Percentiles rank a stretch among this genome's conserved stretches.
These are phyloP conservation scores for Petrocephalus schoutedeni DNA, from an alignment of 2,797 vertebrate species.

Conservation along the genomic window DNA sequence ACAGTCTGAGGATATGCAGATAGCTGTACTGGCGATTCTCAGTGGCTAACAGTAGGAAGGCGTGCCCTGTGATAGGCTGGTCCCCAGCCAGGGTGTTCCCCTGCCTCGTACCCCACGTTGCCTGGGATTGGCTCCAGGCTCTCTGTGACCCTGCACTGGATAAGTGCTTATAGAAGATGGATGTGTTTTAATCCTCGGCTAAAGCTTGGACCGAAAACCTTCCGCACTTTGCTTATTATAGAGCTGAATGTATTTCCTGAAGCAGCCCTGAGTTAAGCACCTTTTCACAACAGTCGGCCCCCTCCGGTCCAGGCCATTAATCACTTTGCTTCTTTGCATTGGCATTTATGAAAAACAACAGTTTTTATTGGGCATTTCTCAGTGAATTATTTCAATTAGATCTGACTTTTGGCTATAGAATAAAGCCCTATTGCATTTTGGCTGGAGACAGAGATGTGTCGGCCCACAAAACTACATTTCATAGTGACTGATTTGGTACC, in stretches of 20 bases:
- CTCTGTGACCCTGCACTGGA: background rate
- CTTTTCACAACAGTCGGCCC: background rate
- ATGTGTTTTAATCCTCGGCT: background rate
- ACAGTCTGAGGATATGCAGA: background rate
- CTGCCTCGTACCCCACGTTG: background rate
- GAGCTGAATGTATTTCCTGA: background rate
- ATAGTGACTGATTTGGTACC: background rate
- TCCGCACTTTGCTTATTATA: background rate
- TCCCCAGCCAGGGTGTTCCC: background rate
- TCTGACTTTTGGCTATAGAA: background rate
- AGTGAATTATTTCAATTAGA: slow-evolving; percentile 12
- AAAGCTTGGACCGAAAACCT: background rate
- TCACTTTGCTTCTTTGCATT: slow-evolving; percentile 1
- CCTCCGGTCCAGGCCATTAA: background rate
- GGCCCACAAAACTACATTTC: background rate
- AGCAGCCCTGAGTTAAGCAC: slow-evolving; percentile 3
- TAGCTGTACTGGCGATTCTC: background rate
- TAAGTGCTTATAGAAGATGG: background rate
- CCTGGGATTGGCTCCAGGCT: background rate
- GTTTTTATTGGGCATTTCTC: background rate
- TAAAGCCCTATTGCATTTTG: background rate
- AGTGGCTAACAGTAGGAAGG: background rate
- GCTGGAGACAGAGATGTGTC: background rate
- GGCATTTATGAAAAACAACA: slow-evolving; percentile 11
- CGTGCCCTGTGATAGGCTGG: background rate